Conservation (phyloP, 1,140 invertebrate genomes). For the Apis cerana region DNA sequence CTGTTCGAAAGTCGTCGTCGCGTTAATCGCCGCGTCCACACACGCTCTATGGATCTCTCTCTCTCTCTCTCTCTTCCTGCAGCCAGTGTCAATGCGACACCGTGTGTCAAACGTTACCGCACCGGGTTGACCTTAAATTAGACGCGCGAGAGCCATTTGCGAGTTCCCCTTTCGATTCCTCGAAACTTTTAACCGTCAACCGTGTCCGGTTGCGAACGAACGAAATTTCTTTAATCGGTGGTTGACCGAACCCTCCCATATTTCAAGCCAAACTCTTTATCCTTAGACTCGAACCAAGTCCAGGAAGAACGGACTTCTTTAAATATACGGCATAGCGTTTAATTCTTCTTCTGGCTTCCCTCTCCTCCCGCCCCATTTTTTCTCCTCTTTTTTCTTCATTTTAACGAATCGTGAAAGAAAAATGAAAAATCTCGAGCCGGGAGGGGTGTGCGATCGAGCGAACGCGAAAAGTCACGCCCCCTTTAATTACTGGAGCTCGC, state of each 20-base stretch:
- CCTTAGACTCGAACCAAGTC: no score
- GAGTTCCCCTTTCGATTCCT: constrained; percentile 19
- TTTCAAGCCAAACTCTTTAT: no score
- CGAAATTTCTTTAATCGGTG: neutral
- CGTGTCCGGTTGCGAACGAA: no score
- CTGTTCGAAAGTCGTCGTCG: constrained; percentile 62
- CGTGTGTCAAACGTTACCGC: constrained; percentile 55
- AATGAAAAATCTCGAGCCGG: neutral
- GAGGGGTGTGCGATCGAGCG: neutral
- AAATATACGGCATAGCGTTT: no score
- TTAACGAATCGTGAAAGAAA: neutral
- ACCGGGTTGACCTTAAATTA: constrained; percentile 70
- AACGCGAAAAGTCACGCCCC: constrained; percentile 20
- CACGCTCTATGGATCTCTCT: constrained; percentile 40
- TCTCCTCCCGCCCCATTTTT: accelerated
- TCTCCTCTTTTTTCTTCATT: no score
- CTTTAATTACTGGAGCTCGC: constrained; percentile 17
- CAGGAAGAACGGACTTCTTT: no score
- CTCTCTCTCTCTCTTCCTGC: constrained; percentile 49
- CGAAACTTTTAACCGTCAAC: constrained; percentile 4
- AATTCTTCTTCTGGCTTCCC: no score
- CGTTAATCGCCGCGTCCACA: constrained; percentile 53
- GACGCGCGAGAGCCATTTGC: constrained; percentile 15
- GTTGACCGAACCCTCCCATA: no score
- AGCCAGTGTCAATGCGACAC: constrained; percentile 64